Evolutionary conservation across 2,888 invertebrate genomes (phyloP).

Genomic region (Harpalus rufipes): DNA sequence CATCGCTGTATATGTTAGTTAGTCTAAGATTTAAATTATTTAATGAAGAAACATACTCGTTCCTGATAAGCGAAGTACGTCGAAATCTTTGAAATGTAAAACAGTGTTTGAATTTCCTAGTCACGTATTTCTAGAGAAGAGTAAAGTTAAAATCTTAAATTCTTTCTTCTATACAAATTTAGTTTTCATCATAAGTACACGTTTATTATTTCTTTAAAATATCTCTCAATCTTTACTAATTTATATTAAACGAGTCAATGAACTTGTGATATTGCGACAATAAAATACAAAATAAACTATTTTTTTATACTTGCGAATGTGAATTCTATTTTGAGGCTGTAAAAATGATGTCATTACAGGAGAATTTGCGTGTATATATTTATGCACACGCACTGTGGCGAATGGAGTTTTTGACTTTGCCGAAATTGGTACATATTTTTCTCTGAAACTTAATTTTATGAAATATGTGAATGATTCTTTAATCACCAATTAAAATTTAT

Average conservation of each 20-base stretch:
- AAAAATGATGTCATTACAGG: conserved; percentile 22
- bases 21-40: not conserved
- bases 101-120: not conserved
- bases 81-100: conserved; percentile 4
- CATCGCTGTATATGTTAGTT: not conserved
- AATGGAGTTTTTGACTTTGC: conserved; percentile 3
- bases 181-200: conserved; percentile 25
- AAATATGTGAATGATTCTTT: no score
- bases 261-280: not conserved
- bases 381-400: not conserved
- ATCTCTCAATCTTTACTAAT: conserved; percentile 29
- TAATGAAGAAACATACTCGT: not conserved
- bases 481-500: no score
- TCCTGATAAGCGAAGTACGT: not conserved
- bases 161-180: conserved; percentile 12
- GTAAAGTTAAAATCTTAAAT: conserved; percentile 22
- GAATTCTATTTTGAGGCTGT: not conserved
- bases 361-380: not conserved
- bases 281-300: conserved; percentile 38
- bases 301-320: not conserved
- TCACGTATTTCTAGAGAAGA: conserved; percentile 6
- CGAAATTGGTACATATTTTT: conserved; percentile 18
- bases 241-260: conserved; percentile 19
- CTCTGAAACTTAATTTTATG: not conserved
- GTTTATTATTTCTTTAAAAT: not conserved